A percentile compares a stretch with the other conserved stretches of the same genome.
Conservation (phyloP, 2,797 vertebrate genomes). For the Leptoclinus maculatus region DNA sequence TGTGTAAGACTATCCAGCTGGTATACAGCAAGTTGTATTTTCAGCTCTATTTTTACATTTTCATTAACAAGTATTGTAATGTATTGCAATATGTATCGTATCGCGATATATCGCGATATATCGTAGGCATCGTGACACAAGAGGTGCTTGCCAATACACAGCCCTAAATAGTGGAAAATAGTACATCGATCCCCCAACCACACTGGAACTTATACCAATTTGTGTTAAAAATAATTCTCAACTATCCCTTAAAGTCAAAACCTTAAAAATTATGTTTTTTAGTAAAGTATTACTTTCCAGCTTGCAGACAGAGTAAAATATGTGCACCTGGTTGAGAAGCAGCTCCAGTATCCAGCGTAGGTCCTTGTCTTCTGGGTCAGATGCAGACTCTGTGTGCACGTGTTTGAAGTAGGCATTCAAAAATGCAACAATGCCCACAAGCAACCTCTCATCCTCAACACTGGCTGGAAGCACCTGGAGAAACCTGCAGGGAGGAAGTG, state of each 20-base stretch:
- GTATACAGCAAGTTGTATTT: not conserved
- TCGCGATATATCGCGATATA: not conserved
- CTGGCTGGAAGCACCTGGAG: constrained; percentile 93
- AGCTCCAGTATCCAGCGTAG: constrained; percentile 93
- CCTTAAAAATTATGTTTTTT: not conserved
- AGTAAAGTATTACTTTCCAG: constrained; percentile 1
- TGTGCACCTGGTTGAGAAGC: constrained; percentile 90
- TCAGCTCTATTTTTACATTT: not conserved
- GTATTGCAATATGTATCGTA: not conserved
- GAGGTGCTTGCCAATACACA: not conserved
- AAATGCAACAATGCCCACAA: constrained; percentile 92
- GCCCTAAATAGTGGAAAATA: not conserved
- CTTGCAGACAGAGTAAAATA: constrained; percentile 30
- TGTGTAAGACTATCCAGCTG: not conserved
- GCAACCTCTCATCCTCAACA: constrained; percentile 92
- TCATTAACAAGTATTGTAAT: not conserved
- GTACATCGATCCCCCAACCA: not conserved
- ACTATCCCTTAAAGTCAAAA: not conserved
- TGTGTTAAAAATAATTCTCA: not conserved
- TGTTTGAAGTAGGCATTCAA: constrained; percentile 89
- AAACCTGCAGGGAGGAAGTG: constrained; percentile 85
- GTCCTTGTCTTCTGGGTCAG: constrained; percentile 79
- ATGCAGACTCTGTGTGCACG: constrained; percentile 70
- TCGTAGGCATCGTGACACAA: not conserved
- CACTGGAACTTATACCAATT: not conserved